Conservation (phyloP, 2,888 invertebrate species). For the Drosophila phalerata region DNA sequence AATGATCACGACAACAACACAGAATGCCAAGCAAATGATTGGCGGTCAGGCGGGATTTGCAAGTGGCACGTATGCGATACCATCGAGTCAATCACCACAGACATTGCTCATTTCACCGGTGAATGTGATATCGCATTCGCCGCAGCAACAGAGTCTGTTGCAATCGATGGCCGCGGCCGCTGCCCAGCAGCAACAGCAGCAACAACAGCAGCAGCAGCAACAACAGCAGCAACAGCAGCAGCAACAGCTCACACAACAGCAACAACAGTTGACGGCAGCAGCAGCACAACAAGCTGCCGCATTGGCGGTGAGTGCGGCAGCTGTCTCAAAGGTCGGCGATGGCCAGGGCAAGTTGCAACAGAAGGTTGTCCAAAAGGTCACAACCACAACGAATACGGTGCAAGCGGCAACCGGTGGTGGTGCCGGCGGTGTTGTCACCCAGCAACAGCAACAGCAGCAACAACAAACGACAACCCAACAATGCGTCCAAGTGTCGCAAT, state of each 20-base stretch:
- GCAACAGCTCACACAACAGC: conserved; percentile 58
- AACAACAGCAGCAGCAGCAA: conserved; percentile 74
- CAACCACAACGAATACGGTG: conserved; percentile 83
- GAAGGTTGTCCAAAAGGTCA: conserved; percentile 87
- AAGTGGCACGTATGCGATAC: conserved; percentile 90
- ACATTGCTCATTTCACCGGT: conserved; percentile 90
- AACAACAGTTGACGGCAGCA: conserved; percentile 52
- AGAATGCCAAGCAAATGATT: conserved; percentile 90
- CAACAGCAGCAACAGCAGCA: conserved; percentile 67
- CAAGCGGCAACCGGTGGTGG: conserved; percentile 68
- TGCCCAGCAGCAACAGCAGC: conserved; percentile 75
- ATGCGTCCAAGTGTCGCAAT: conserved; percentile 91
- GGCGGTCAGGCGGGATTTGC: conserved; percentile 83
- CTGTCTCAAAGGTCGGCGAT: conserved; percentile 66
- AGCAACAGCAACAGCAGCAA: conserved; percentile 69
- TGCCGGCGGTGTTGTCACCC: conserved; percentile 33
- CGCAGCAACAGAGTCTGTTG: conserved; percentile 85
- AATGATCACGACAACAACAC: conserved; percentile 90
- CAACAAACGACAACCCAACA: conserved; percentile 87
- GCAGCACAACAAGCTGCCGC: conserved; percentile 63
- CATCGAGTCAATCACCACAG: conserved; percentile 91
- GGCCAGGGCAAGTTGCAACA: conserved; percentile 85
- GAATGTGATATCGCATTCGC: conserved; percentile 83
- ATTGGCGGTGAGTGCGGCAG: conserved; percentile 24
- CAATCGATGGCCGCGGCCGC: conserved; percentile 81